Percentiles rank a stretch among this genome's conserved stretches.
These are phyloP conservation scores for Notarius lentiginosus DNA, from an alignment of 2,113 vertebrate species.

Conservation along the genomic window DNA sequence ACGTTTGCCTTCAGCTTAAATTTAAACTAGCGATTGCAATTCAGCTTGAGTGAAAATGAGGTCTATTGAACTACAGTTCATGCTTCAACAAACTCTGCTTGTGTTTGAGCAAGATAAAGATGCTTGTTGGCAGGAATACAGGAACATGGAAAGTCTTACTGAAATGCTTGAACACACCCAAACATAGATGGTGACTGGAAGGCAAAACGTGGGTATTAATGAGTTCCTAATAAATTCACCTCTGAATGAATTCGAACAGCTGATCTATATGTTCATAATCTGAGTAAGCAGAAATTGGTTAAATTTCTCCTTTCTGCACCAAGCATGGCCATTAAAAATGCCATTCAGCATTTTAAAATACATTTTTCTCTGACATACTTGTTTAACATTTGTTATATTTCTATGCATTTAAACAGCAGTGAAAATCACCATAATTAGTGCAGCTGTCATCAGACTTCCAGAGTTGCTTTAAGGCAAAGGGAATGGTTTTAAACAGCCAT, in stretches of 20 bases:
- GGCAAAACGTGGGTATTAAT: slow-evolving; percentile 41
- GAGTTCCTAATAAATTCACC: slow-evolving; percentile 47
- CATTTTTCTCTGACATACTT: slow-evolving; percentile 31
- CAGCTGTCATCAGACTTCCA: slow-evolving; percentile 53
- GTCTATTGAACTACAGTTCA: background rate
- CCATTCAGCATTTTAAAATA: slow-evolving; percentile 52
- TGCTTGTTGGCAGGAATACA: background rate
- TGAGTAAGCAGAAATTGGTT: slow-evolving; percentile 4
- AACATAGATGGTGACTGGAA: slow-evolving; percentile 32
- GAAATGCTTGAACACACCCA: slow-evolving; percentile 25
- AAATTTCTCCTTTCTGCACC: slow-evolving; percentile 9
- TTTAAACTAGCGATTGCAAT: background rate
- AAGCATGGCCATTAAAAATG: slow-evolving; percentile 38
- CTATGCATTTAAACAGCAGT: slow-evolving; percentile 58
- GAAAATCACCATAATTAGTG: slow-evolving; percentile 67
- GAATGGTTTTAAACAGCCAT: slow-evolving; percentile 62
- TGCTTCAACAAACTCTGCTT: slow-evolving; percentile 8
- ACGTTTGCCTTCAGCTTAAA: background rate
- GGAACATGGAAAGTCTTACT: background rate
- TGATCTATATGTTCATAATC: slow-evolving; percentile 31
- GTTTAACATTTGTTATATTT: slow-evolving; percentile 57
- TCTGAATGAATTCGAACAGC: slow-evolving; percentile 36
- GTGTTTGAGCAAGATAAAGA: background rate
- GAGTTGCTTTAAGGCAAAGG: slow-evolving; percentile 37
- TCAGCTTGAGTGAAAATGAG: slow-evolving; percentile 16